phyloP scores from a whole-genome alignment of 2,113 vertebrate genomes.

The Mellivora capensis region DNA sequence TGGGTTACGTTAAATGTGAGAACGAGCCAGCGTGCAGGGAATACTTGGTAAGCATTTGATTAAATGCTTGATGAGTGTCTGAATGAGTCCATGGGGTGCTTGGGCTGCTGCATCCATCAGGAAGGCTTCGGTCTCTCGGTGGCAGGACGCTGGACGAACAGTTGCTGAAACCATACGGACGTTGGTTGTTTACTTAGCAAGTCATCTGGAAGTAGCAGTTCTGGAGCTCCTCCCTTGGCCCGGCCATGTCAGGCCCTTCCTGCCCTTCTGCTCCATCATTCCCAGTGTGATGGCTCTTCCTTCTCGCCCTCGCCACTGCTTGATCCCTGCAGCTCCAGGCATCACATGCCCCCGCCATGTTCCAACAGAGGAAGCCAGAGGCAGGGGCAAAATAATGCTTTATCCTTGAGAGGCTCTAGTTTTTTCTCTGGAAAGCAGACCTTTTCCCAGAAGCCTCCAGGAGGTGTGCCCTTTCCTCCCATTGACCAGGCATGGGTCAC shows the following conservation, averaged over 20 bases:
- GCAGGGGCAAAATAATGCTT: too few species aligned
- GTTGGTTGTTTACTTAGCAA: background rate
- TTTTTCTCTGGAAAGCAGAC: background rate
- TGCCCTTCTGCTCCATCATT: too few species aligned
- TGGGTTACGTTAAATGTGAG: too few species aligned
- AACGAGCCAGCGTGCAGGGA: background rate
- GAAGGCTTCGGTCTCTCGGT: background rate
- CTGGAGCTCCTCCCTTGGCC: background rate
- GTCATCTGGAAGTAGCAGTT: background rate
- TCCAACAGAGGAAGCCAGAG: background rate
- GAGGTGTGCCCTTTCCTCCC: background rate
- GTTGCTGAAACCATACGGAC: background rate
- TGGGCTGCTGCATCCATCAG: background rate
- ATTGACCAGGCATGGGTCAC: background rate
- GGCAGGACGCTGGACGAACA: background rate
- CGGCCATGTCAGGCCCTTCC: background rate
- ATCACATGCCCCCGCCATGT: accelerated
- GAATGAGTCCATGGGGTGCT: background rate
- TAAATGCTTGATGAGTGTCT: background rate
- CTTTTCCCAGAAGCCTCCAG: background rate
- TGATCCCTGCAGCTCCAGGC: too few species aligned
- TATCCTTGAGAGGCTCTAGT: background rate
- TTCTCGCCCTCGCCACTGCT: background rate
- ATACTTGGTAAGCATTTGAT: background rate
- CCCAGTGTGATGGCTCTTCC: background rate